Conservation (phyloP, 2,797 vertebrate species). For the Pipistrellus pipistrellus region DNA sequence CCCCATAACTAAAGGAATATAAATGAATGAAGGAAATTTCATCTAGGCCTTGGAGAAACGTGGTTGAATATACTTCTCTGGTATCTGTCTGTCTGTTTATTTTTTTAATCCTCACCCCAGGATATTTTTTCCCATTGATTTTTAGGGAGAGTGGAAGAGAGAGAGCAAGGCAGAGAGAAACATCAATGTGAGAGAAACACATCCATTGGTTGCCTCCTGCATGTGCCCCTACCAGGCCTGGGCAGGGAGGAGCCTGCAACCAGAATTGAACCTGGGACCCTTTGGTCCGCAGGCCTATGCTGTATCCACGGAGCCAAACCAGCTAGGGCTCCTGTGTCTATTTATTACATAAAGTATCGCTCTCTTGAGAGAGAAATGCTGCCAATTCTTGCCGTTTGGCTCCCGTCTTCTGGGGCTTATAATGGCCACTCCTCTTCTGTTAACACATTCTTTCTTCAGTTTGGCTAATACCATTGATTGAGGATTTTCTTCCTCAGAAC, state of each 20-base stretch:
- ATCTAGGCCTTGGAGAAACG: neutral
- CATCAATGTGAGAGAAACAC: no score
- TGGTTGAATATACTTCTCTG: neutral
- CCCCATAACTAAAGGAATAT: slow-evolving; percentile 9
- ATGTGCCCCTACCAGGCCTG: no score
- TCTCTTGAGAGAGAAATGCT: neutral
- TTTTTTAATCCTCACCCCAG: no score
- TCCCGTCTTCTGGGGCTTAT: slow-evolving; percentile 2
- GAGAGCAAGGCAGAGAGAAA: no score
- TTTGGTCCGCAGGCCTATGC: no score
- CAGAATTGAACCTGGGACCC: no score
- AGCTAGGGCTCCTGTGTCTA: neutral
- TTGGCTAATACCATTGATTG: slow-evolving; percentile 9
- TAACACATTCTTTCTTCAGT: slow-evolving; percentile 64
- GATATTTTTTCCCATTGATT: no score
- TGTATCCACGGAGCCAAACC: no score
- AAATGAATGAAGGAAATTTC: neutral
- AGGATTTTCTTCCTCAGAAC: neutral
- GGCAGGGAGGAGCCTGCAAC: no score
- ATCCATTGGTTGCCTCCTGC: no score
- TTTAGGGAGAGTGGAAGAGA: no score
- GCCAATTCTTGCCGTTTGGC: slow-evolving; percentile 10
- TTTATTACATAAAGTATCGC: neutral
- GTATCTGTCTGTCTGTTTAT: neutral
- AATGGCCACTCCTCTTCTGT: neutral